phyloP scores from a whole-genome alignment of 2,797 vertebrate genomes.

The Taeniopygia guttata region DNA sequence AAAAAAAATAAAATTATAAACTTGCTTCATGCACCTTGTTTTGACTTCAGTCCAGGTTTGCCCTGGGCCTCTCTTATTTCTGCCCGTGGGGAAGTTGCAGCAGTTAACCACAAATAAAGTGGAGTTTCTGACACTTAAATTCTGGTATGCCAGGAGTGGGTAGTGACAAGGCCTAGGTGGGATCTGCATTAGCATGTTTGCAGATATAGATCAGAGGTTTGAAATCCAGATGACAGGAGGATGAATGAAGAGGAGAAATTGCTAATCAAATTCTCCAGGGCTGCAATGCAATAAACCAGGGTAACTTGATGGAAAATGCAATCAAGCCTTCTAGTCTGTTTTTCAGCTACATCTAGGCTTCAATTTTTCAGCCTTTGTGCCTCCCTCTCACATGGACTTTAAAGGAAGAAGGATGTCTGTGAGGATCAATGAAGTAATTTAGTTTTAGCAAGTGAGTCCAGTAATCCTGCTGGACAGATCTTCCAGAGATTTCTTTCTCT shows the following conservation, averaged over 20 bases:
- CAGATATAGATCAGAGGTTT: not conserved
- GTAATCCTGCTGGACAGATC: not conserved
- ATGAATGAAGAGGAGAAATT: slow-evolving; percentile 40
- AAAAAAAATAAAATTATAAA: no score
- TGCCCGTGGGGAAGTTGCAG: not conserved
- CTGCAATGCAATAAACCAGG: slow-evolving; percentile 23
- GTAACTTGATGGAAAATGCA: slow-evolving; percentile 43
- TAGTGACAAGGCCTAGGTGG: not conserved
- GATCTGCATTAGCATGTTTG: slow-evolving; percentile 11
- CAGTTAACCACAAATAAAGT: not conserved
- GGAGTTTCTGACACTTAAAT: not conserved
- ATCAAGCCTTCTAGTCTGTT: slow-evolving; percentile 26
- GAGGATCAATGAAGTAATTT: not conserved
- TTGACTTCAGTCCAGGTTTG: not conserved
- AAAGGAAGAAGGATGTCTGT: not conserved
- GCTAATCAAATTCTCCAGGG: slow-evolving; percentile 37
- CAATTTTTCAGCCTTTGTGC: not conserved
- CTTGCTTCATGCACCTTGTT: not conserved
- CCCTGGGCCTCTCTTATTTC: not conserved
- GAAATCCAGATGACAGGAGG: not conserved
- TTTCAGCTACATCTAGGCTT: slow-evolving; percentile 22
- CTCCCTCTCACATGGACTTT: not conserved
- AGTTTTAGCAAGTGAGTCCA: not conserved
- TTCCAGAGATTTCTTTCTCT: not conserved
- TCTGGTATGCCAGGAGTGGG: not conserved